Evolutionary conservation across 2,888 invertebrate genomes (phyloP).

Genomic region (Margaritifera margaritifera): DNA sequence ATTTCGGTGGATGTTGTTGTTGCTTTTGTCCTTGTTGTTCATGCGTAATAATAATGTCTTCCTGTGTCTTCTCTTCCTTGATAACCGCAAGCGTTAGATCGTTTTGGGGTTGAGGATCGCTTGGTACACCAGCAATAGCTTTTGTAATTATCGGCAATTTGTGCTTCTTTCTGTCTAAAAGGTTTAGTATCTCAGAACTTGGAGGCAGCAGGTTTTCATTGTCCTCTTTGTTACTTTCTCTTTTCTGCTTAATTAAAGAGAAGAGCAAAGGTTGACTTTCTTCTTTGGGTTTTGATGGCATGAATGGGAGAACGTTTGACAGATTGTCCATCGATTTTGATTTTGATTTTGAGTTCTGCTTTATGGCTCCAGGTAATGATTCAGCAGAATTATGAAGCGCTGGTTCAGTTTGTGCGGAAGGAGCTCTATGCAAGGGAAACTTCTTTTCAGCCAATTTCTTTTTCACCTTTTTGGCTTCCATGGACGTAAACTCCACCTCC

Average conservation of each 20-base stretch:
- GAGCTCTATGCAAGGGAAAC: too few relatives aligned
- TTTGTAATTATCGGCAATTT: neutral
- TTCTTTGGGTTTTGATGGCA: neutral
- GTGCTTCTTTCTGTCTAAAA: neutral
- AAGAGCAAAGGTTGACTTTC: too few relatives aligned
- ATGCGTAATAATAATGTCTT: slow-evolving; percentile 31
- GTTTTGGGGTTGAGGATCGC: slow-evolving; percentile 12
- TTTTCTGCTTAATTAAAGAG: neutral
- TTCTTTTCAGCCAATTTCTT: slow-evolving; percentile 16
- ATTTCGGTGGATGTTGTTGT: too few relatives aligned
- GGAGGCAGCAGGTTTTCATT: neutral
- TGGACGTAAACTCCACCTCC: slow-evolving; percentile 51
- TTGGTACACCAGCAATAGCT: slow-evolving; percentile 37
- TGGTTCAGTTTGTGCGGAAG: neutral
- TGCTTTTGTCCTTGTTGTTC: too few relatives aligned
- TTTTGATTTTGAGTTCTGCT: too few relatives aligned
- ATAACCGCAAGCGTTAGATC: slow-evolving; percentile 40
- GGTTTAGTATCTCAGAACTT: neutral
- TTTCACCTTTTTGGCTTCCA: slow-evolving; percentile 37
- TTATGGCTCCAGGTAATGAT: too few relatives aligned
- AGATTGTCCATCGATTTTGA: neutral
- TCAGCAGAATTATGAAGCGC: neutral
- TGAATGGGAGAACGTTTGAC: neutral
- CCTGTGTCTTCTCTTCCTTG: slow-evolving; percentile 45
- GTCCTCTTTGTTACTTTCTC: neutral